Conservation (phyloP, 1,140 invertebrate species). For the Papilio glaucus region DNA sequence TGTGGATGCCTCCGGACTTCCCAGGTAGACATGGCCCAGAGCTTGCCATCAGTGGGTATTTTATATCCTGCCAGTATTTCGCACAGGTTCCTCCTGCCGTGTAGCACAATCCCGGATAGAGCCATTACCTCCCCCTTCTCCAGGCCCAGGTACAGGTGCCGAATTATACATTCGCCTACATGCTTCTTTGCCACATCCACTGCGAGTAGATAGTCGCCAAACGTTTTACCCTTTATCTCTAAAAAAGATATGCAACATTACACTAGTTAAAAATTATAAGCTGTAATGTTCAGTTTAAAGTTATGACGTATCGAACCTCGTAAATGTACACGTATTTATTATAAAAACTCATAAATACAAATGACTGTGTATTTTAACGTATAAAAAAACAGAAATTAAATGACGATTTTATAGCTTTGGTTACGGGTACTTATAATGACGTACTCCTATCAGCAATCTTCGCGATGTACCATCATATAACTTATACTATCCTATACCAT, state of each 20-base stretch:
- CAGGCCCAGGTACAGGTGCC: slow-evolving; percentile 55
- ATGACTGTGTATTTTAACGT: too few species aligned
- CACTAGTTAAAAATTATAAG: slow-evolving; percentile 43
- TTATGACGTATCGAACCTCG: too few species aligned
- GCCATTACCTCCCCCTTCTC: slow-evolving; percentile 58
- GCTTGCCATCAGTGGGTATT: slow-evolving; percentile 50
- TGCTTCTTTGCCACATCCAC: slow-evolving; percentile 48
- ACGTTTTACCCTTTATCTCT: slow-evolving; percentile 48
- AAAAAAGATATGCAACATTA: too few species aligned
- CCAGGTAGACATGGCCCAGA: slow-evolving; percentile 62
- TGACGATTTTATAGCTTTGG: too few species aligned
- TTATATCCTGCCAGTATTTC: slow-evolving; percentile 60
- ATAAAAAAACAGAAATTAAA: too few species aligned
- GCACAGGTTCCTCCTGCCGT: slow-evolving; percentile 58
- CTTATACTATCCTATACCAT: too few species aligned
- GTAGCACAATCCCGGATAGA: slow-evolving; percentile 54
- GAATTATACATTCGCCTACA: slow-evolving; percentile 43
- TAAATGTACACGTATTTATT: too few species aligned
- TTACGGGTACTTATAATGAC: too few species aligned
- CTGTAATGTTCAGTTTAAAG: too few species aligned
- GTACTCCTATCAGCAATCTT: too few species aligned
- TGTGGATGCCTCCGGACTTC: slow-evolving; percentile 48
- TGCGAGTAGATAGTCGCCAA: slow-evolving; percentile 61
- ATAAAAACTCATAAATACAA: too few species aligned
- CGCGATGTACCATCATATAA: too few species aligned